Evolutionary conservation across 92 coral and sea anemone genomes (phyloP).

Genomic region (Parazoanthus atlanticus): DNA sequence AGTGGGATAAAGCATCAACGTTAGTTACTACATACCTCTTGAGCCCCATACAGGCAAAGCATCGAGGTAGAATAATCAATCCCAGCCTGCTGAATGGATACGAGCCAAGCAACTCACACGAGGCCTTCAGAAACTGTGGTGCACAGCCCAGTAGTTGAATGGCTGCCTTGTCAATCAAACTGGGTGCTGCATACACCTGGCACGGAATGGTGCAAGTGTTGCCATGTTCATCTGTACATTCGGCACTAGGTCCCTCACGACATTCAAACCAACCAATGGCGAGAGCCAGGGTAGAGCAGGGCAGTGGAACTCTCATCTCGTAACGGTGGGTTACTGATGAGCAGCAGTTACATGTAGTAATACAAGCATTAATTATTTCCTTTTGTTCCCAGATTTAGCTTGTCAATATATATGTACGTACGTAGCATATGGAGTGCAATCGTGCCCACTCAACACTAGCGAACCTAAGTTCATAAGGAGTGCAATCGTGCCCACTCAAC

Average conservation of each 20-base stretch:
- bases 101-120: conserved; percentile 93
- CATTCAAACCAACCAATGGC: conserved; percentile 95
- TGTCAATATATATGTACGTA: not conserved
- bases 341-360: too few species aligned
- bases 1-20: not conserved
- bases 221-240: conserved; percentile 53
- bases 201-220: conserved; percentile 66
- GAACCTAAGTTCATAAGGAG: too few species aligned
- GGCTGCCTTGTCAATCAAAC: conserved; percentile 85
- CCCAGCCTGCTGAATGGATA: conserved; percentile 92
- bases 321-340: conserved; percentile 73
- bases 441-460: too few species aligned
- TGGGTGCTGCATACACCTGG: conserved; percentile 88
- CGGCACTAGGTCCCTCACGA: conserved; percentile 68
- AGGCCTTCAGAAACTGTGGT: conserved; percentile 77
- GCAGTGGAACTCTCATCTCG: conserved; percentile 89
- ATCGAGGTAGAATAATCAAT: conserved; percentile 83
- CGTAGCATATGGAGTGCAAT: not conserved
- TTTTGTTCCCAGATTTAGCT: not conserved
- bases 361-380: not conserved
- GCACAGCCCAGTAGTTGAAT: conserved; percentile 79
- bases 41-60: conserved; percentile 99
- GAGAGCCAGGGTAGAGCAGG: conserved; percentile 95
- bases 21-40: conserved; percentile 67
- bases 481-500: too few species aligned